Evolutionary conservation across 2,888 invertebrate species (phyloP).

Genomic region (Xestia sexstrigata): DNA sequence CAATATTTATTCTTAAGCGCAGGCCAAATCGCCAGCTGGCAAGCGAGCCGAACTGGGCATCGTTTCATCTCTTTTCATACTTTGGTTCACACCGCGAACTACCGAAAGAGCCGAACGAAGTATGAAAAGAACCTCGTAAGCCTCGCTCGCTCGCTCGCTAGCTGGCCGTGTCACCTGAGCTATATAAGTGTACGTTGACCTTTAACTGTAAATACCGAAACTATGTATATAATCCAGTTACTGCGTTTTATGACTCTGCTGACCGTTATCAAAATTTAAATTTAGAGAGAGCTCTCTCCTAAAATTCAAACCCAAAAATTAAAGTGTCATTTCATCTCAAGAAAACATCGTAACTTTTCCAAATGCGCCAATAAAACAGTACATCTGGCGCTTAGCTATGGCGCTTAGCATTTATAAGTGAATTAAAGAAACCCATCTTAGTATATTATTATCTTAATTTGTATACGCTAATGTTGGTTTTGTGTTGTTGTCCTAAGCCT

Average conservation of each 20-base stretch:
- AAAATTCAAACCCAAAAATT: conserved; percentile 14
- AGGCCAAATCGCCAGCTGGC: no score
- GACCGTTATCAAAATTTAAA: neutral
- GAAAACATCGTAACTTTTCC: conserved; percentile 11
- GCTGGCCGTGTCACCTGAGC: no score
- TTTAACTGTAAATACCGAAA: no score
- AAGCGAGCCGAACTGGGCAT: no score
- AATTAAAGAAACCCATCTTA: conserved; percentile 61
- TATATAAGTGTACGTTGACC: no score
- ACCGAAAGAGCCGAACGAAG: no score
- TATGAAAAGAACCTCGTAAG: no score
- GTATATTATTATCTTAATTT: conserved; percentile 65
- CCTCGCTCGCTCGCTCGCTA: no score
- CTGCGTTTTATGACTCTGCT: neutral
- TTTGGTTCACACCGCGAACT: no score
- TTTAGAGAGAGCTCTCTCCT: neutral
- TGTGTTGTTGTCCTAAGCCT: conserved; percentile 48
- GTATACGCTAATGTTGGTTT: conserved; percentile 63
- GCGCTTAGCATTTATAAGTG: conserved; percentile 52
- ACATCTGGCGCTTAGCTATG: conserved; percentile 53
- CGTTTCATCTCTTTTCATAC: no score
- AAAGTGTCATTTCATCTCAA: conserved; percentile 8
- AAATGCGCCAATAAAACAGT: conserved; percentile 24
- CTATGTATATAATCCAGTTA: neutral
- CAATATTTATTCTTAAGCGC: no score